These are phyloP conservation scores for Pseudomugil tenellus DNA, from an alignment of 2,797 vertebrate genomes.

Conservation along the genomic window DNA sequence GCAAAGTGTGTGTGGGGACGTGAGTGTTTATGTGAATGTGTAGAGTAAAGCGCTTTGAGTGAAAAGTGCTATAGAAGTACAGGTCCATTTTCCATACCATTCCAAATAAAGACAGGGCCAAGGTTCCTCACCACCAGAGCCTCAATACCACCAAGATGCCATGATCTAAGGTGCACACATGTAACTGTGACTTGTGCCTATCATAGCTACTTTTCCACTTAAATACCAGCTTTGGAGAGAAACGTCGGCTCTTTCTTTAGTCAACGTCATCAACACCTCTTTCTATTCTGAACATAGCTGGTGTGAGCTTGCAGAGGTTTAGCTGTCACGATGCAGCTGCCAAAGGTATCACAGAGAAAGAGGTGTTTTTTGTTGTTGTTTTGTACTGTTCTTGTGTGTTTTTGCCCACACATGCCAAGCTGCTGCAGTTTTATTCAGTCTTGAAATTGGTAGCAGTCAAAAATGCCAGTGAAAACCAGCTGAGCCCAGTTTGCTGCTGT, in stretches of 20 bases:
- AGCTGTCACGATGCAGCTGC: conserved; percentile 35
- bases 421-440: conserved; percentile 41
- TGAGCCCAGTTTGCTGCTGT: conserved; percentile 48
- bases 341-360: conserved; percentile 44
- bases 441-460: conserved; percentile 28
- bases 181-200: not conserved
- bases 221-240: conserved; percentile 24
- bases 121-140: too few relatives aligned
- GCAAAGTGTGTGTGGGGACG: too few relatives aligned
- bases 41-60: too few relatives aligned
- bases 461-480: conserved; percentile 49
- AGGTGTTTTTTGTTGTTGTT: conserved; percentile 42
- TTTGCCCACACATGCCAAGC: conserved; percentile 38
- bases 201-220: not conserved
- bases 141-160: too few relatives aligned
- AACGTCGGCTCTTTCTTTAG: conserved; percentile 19
- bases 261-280: conserved; percentile 50
- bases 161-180: too few relatives aligned
- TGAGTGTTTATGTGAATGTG: too few relatives aligned
- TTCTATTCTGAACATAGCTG: conserved; percentile 33
- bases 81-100: too few relatives aligned
- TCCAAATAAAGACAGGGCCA: too few relatives aligned
- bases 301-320: conserved; percentile 48
- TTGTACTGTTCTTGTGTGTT: too few relatives aligned
- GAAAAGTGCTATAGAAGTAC: too few relatives aligned